phyloP scores from a whole-genome alignment of 2,797 vertebrate genomes.

The Hipposideros larvatus region DNA sequence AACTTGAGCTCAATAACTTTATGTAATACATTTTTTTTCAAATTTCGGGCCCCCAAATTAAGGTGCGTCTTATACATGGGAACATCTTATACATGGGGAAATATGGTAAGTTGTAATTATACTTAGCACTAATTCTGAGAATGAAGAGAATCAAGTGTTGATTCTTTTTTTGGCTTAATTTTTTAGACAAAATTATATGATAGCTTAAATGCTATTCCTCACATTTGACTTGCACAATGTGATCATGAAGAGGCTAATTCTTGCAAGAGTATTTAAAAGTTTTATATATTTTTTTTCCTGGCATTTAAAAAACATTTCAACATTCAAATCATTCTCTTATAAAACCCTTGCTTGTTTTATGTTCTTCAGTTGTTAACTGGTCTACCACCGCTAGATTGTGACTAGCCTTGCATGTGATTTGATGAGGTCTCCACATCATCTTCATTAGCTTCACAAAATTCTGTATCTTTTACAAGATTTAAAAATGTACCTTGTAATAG shows the following conservation, averaged over 20 bases:
- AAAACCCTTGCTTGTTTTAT: not conserved
- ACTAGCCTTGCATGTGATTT: not conserved
- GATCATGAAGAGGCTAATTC: conserved; percentile 31
- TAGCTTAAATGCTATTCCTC: not conserved
- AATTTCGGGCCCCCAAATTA: no score
- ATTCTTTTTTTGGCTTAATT: not conserved
- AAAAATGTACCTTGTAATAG: not conserved
- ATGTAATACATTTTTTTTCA: no score
- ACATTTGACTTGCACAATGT: conserved; percentile 21
- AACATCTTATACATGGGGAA: no score
- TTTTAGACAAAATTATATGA: not conserved
- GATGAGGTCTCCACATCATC: not conserved
- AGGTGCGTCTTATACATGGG: no score
- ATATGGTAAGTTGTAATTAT: not conserved
- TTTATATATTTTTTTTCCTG: not conserved
- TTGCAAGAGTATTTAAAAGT: not conserved
- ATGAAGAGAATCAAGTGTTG: not conserved
- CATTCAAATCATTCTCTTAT: not conserved
- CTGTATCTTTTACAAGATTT: conserved; percentile 17
- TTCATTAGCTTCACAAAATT: conserved; percentile 25
- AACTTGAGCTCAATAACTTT: no score
- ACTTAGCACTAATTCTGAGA: conserved; percentile 25
- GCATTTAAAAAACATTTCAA: not conserved
- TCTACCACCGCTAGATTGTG: not conserved
- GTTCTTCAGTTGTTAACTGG: not conserved